Percentiles rank a stretch among this genome's conserved stretches.
phyloP scores from a whole-genome alignment of 2,888 invertebrate species.

The Rosalia funebris region DNA sequence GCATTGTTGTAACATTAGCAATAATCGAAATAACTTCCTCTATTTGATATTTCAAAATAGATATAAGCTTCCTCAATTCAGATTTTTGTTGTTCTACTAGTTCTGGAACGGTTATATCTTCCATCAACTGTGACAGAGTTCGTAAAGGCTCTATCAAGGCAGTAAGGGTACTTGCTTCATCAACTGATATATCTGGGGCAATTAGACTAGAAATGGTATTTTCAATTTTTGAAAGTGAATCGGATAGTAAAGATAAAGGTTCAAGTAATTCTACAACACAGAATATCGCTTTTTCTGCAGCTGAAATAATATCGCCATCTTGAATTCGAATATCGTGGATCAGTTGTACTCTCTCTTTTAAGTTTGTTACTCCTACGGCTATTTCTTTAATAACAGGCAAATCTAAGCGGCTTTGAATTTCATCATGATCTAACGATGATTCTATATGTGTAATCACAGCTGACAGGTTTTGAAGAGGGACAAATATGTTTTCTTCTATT shows the following conservation, averaged over 20 bases:
- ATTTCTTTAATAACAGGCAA: conserved; percentile 9
- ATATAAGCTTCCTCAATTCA: conserved; percentile 5
- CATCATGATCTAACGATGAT: neutral
- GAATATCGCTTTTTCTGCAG: conserved; percentile 3
- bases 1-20: neutral
- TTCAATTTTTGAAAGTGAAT: neutral
- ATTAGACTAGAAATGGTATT: neutral
- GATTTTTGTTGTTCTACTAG: conserved; percentile 3
- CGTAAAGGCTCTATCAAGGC: conserved; percentile 3
- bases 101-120: conserved; percentile 14
- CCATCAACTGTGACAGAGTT: conserved; percentile 6
- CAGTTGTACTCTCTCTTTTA: neutral
- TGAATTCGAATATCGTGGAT: too few relatives aligned
- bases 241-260: neutral
- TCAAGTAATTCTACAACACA: neutral
- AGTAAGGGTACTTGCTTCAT: conserved; percentile 1
- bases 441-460: conserved; percentile 29
- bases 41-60: neutral
- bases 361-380: neutral
- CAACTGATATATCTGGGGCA: conserved; percentile 1
- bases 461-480: conserved; percentile 33
- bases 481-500: conserved; percentile 20
- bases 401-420: conserved; percentile 6
- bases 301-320: too few relatives aligned
- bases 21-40: neutral